Conservation (phyloP, 2,888 invertebrate species). For the Drosophila stalkeri region DNA sequence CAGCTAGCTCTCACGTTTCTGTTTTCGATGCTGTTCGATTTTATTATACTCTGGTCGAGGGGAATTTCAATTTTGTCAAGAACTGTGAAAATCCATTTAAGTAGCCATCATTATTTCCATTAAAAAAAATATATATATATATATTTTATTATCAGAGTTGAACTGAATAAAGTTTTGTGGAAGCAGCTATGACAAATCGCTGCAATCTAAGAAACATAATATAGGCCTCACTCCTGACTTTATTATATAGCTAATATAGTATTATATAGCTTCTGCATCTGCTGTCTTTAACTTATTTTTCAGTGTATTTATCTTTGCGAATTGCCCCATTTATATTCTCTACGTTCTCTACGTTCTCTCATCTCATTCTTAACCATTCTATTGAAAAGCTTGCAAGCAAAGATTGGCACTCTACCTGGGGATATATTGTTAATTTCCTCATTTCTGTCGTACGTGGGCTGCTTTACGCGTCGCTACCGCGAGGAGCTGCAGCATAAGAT, state of each 20-base stretch:
- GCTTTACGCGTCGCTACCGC: slow-evolving; percentile 95
- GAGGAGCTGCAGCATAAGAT: slow-evolving; percentile 91
- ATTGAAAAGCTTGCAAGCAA: slow-evolving; percentile 87
- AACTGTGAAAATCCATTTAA: neutral
- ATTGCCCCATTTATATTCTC: neutral
- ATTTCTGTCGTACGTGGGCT: slow-evolving; percentile 97
- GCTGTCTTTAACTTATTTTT: neutral
- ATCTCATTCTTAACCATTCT: neutral
- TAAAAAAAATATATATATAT: neutral
- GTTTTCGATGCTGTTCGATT: neutral
- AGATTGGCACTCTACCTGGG: slow-evolving; percentile 94
- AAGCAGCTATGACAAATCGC: too few relatives aligned
- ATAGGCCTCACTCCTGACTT: too few relatives aligned
- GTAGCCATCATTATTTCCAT: neutral
- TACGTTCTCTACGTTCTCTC: neutral
- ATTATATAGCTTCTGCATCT: neutral
- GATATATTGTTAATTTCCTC: slow-evolving; percentile 96
- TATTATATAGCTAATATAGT: neutral
- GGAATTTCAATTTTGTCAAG: neutral
- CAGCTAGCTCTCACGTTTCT: slow-evolving; percentile 22
- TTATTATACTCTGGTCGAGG: slow-evolving; percentile 3
- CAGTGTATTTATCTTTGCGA: neutral
- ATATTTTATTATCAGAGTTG: neutral
- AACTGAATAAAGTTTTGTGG: neutral
- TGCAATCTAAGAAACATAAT: too few relatives aligned